These are phyloP conservation scores for Helogale parvula DNA, from an alignment of 2,113 vertebrate genomes.

Conservation along the genomic window DNA sequence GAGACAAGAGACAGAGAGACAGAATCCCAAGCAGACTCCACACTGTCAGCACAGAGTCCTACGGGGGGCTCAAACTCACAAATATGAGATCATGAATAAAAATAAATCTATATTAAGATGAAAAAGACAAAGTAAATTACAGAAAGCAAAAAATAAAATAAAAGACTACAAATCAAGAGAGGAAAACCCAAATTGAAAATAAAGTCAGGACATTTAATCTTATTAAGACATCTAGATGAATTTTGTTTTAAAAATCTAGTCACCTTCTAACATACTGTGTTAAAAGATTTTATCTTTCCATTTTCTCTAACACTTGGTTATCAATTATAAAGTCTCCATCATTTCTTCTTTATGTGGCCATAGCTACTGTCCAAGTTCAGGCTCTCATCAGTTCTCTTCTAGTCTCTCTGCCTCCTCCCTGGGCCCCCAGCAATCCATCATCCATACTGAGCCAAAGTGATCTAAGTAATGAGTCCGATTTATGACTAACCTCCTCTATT, in stretches of 20 bases:
- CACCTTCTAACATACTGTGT: not conserved
- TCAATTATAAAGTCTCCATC: not conserved
- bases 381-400: not conserved
- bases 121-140: constrained; percentile 42
- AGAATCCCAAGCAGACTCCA: no score
- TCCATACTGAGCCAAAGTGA: not conserved
- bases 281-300: not conserved
- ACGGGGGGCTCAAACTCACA: no score
- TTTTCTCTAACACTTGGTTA: constrained; percentile 30
- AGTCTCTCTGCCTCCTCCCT: not conserved
- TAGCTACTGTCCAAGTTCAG: not conserved
- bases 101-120: not conserved
- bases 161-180: not conserved
- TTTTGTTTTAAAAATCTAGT: not conserved
- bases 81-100: not conserved
- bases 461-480: not conserved
- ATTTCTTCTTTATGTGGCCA: not conserved
- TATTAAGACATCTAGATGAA: not conserved
- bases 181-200: constrained; percentile 41
- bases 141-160: not conserved
- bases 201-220: constrained; percentile 39
- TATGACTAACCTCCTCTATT: not conserved
- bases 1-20: no score
- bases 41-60: no score
- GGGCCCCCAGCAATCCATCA: not conserved